A percentile compares a stretch with the other conserved stretches of the same genome.
phyloP scores from a whole-genome alignment of 2,888 invertebrate species.

The Philonicus albiceps region DNA sequence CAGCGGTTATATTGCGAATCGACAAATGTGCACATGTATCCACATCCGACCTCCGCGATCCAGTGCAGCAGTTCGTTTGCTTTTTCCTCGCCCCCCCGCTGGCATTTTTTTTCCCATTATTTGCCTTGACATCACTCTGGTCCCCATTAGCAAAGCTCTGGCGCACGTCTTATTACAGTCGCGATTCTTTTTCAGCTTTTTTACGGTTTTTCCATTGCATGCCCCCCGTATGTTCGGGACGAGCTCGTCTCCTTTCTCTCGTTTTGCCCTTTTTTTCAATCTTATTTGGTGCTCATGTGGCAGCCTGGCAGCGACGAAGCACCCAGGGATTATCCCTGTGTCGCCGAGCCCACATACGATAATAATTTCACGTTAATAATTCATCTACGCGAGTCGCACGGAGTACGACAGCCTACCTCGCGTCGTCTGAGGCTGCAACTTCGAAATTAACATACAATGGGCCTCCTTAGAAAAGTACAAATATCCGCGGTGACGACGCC shows the following conservation, averaged over 20 bases:
- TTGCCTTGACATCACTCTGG: background rate
- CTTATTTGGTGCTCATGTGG: background rate
- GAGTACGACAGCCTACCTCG: background rate
- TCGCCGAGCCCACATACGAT: background rate
- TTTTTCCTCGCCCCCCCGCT: background rate
- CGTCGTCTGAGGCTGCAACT: background rate
- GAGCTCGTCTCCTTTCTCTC: background rate
- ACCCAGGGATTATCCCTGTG: background rate
- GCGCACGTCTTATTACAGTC: background rate
- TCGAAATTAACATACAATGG: background rate
- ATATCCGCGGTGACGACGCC: background rate
- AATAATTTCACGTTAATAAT: background rate
- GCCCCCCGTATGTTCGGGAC: background rate
- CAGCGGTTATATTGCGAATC: background rate
- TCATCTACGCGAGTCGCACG: background rate
- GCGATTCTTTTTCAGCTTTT: background rate
- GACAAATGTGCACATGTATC: background rate
- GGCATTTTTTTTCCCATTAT: background rate
- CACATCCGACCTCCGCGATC: background rate
- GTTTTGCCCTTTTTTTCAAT: background rate
- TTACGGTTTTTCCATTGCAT: background rate
- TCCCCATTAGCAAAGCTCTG: background rate
- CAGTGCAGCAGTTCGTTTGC: background rate
- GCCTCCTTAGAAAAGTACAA: background rate
- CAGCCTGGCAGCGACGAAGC: background rate